Conservation (phyloP, 2,888 invertebrate genomes). For the Idaea biselata region DNA sequence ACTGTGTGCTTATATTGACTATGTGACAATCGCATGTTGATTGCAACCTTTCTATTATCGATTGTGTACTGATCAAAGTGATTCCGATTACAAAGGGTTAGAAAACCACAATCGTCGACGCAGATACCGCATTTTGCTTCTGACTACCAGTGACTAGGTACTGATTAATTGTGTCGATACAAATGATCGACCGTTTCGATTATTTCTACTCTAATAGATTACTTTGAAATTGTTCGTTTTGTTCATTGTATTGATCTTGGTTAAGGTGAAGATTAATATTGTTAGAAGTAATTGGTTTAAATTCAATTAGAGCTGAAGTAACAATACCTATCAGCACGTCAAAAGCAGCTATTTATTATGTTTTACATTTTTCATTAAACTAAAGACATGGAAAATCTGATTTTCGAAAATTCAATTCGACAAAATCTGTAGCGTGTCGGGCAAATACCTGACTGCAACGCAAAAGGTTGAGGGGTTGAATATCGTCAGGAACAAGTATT, state of each 20-base stretch:
- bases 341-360: too few species aligned
- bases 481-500: too few species aligned
- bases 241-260: background rate
- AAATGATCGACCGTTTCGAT: slow-evolving; percentile 39
- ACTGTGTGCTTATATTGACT: slow-evolving; percentile 33
- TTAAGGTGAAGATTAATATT: background rate
- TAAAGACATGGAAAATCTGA: too few species aligned
- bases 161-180: slow-evolving; percentile 62
- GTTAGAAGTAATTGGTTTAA: background rate
- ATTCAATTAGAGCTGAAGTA: background rate
- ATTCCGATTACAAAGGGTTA: slow-evolving; percentile 69
- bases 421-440: too few species aligned
- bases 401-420: too few species aligned
- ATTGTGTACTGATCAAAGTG: slow-evolving; percentile 66
- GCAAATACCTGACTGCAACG: too few species aligned
- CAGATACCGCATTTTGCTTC: slow-evolving; percentile 38
- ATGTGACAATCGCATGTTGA: slow-evolving; percentile 58
- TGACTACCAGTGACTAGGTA: too few species aligned
- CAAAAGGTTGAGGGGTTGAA: too few species aligned
- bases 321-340: too few species aligned
- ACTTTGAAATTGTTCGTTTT: slow-evolving; percentile 1
- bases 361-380: too few species aligned
- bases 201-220: slow-evolving; percentile 5
- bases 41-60: slow-evolving; percentile 58
- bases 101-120: slow-evolving; percentile 61